Percentiles rank a stretch among this genome's conserved stretches.
These are phyloP conservation scores for Dexiosoma caninum DNA, from an alignment of 2,888 invertebrate species.

Conservation along the genomic window DNA sequence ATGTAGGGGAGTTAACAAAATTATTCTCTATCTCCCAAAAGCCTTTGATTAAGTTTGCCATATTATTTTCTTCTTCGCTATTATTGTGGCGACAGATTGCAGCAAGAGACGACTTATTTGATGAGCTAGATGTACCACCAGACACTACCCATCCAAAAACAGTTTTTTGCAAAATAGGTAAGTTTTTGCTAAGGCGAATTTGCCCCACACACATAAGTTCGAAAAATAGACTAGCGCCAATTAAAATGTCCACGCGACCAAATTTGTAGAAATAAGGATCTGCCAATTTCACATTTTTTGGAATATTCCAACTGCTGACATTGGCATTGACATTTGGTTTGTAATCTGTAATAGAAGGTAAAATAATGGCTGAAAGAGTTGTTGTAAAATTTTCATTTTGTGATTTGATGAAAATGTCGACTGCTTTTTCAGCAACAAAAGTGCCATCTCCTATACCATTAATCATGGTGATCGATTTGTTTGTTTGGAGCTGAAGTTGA, in stretches of 20 bases:
- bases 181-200: slow-evolving; percentile 39
- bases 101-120: not conserved
- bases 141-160: slow-evolving; percentile 62
- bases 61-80: not conserved
- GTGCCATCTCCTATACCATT: slow-evolving; percentile 50
- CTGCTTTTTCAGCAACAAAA: slow-evolving; percentile 19
- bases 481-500: slow-evolving; percentile 27
- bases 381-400: too few species aligned
- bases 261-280: slow-evolving; percentile 57
- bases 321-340: too few species aligned
- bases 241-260: slow-evolving; percentile 53
- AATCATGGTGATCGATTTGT: not conserved
- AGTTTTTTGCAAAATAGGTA: slow-evolving; percentile 61
- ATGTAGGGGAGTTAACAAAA: not conserved
- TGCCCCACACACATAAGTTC: slow-evolving; percentile 63
- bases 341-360: too few species aligned
- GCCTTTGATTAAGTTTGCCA: not conserved
- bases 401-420: too few species aligned
- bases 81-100: not conserved
- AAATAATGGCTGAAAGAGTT: too few species aligned
- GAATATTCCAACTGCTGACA: too few species aligned
- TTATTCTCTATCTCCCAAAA: slow-evolving; percentile 3
- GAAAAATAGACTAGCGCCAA: slow-evolving; percentile 61
- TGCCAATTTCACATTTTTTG: too few species aligned
- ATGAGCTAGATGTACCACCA: slow-evolving; percentile 29